phyloP scores from a whole-genome alignment of 23 tunicate genomes.

The Ciona savignyi region DNA sequence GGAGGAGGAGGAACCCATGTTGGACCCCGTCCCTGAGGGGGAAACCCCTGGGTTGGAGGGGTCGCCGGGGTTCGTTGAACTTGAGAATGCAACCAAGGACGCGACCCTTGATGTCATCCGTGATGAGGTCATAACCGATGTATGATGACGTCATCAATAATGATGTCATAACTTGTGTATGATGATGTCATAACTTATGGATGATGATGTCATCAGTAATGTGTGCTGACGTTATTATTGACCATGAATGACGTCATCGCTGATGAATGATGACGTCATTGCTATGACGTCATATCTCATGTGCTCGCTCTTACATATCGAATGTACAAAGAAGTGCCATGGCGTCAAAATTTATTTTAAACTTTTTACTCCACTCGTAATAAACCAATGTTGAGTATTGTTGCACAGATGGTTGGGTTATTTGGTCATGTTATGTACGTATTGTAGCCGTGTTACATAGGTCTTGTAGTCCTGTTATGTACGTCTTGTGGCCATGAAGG shows the following conservation, averaged over 20 bases:
- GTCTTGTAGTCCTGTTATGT: too few relatives aligned
- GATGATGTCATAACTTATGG: too few relatives aligned
- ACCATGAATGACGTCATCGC: too few relatives aligned
- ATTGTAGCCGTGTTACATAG: not conserved
- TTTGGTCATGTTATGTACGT: not conserved
- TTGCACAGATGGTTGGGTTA: not conserved
- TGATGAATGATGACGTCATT: not conserved
- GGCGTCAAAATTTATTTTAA: not conserved
- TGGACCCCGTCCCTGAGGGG: not conserved
- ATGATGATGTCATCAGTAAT: too few relatives aligned
- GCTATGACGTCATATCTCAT: not conserved
- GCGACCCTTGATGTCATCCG: too few relatives aligned
- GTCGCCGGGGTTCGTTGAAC: not conserved
- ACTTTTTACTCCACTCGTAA: too few relatives aligned
- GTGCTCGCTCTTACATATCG: not conserved
- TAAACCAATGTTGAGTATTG: too few relatives aligned
- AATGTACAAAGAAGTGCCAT: not conserved
- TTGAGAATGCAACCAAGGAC: not conserved
- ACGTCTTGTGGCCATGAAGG: too few relatives aligned
- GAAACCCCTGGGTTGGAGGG: not conserved
- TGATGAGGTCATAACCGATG: not conserved
- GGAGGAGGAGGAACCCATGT: conserved; percentile 21
- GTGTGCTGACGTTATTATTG: too few relatives aligned
- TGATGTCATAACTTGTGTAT: not conserved
- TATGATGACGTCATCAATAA: not conserved